Evolutionary conservation across 2,797 vertebrate species (phyloP).

Genomic region (Tamandua tetradactyla): DNA sequence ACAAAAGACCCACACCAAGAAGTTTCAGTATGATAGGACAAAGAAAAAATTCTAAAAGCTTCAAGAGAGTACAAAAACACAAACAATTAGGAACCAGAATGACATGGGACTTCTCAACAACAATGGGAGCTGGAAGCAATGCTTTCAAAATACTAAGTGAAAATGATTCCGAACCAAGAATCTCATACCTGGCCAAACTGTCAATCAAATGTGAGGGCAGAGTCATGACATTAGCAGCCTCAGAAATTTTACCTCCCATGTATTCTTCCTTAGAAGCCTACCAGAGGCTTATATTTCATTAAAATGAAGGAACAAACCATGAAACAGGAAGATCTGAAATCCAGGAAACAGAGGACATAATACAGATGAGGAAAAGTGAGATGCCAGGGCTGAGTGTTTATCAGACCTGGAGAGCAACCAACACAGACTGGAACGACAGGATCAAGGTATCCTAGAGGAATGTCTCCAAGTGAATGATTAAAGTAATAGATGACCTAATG

Average conservation of each 20-base stretch:
- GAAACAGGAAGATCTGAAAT: not conserved
- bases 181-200: not conserved
- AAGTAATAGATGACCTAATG: not conserved
- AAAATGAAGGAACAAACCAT: not conserved
- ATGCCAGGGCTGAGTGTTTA: not conserved
- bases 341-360: not conserved
- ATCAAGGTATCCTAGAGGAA: not conserved
- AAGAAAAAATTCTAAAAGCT: constrained; percentile 15
- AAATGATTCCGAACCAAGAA: not conserved
- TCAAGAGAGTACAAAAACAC: not conserved
- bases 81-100: not conserved
- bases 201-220: not conserved
- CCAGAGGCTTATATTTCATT: not conserved
- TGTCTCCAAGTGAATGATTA: not conserved
- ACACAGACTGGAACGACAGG: not conserved
- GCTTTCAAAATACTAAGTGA: not conserved
- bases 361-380: not conserved
- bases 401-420: not conserved
- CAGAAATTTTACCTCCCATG: not conserved
- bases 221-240: not conserved
- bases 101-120: not conserved
- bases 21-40: not conserved
- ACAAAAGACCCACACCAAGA: not conserved
- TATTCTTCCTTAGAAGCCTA: not conserved
- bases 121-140: not conserved